Percentiles rank a stretch among this genome's conserved stretches.
Conservation (phyloP, 2,113 vertebrate genomes). For the Ciconia boyciana region DNA sequence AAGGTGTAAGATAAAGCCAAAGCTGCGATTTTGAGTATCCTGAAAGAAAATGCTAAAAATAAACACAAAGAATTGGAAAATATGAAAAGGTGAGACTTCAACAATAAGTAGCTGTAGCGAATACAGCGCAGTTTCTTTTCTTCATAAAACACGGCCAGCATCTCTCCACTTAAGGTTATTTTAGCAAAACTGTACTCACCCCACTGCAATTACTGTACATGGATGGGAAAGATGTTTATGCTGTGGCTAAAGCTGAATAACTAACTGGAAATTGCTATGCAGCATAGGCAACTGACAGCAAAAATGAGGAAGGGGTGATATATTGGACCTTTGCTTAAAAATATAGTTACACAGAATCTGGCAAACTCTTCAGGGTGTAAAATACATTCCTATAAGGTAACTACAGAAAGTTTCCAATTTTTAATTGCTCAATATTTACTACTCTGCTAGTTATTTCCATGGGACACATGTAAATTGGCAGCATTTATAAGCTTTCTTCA, state of each 20-base stretch:
- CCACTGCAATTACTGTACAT: slow-evolving; percentile 24
- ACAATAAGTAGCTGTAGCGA: not conserved
- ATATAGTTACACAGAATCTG: not conserved
- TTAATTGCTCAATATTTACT: not conserved
- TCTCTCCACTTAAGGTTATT: slow-evolving; percentile 13
- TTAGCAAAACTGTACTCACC: slow-evolving; percentile 33
- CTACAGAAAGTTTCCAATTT: not conserved
- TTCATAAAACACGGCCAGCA: not conserved
- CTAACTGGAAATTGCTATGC: slow-evolving; percentile 32
- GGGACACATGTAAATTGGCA: not conserved
- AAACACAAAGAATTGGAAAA: not conserved
- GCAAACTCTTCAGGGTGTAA: not conserved
- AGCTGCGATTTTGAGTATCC: not conserved
- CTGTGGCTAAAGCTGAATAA: slow-evolving; percentile 43
- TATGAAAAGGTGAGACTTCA: not conserved
- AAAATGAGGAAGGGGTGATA: slow-evolving; percentile 33
- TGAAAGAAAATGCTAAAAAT: slow-evolving; percentile 33
- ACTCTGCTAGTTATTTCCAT: not conserved
- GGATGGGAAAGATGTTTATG: slow-evolving; percentile 36
- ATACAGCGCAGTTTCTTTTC: not conserved
- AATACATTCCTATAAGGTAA: not conserved
- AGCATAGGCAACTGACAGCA: not conserved
- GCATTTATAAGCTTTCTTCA: not conserved
- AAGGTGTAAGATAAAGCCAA: not conserved
- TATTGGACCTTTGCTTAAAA: not conserved